Conservation (phyloP, 2,113 vertebrate species). For the Eubucco bourcierii region DNA sequence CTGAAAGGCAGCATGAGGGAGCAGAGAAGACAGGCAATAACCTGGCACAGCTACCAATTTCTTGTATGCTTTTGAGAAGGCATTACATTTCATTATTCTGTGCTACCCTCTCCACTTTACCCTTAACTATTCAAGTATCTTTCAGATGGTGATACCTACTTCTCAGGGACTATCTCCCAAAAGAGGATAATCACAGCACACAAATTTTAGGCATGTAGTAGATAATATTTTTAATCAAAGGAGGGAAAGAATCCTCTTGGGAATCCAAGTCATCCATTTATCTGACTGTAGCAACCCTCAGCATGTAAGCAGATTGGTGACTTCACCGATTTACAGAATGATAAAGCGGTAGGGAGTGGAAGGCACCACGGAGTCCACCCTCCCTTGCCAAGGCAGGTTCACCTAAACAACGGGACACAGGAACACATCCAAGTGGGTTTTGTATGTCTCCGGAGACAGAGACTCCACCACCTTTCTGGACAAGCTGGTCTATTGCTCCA, state of each 20-base stretch:
- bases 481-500: too few species aligned
- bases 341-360: too few species aligned
- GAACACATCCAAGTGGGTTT: too few species aligned
- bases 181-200: not conserved
- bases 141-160: not conserved
- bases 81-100: not conserved
- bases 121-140: not conserved
- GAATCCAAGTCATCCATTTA: not conserved
- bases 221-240: not conserved
- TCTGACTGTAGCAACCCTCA: not conserved
- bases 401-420: too few species aligned
- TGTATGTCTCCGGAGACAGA: too few species aligned
- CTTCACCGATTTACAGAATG: not conserved
- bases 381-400: too few species aligned
- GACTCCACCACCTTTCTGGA: too few species aligned
- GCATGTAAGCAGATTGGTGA: not conserved
- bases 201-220: not conserved
- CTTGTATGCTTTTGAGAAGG: not conserved
- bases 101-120: not conserved
- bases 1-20: conserved; percentile 33
- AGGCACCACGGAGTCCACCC: too few species aligned
- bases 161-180: not conserved
- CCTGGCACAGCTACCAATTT: not conserved
- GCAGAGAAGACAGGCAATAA: not conserved
- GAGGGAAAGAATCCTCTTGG: not conserved